These are phyloP conservation scores for Halictus rubicundus DNA, from an alignment of 1,140 invertebrate species.

Conservation along the genomic window DNA sequence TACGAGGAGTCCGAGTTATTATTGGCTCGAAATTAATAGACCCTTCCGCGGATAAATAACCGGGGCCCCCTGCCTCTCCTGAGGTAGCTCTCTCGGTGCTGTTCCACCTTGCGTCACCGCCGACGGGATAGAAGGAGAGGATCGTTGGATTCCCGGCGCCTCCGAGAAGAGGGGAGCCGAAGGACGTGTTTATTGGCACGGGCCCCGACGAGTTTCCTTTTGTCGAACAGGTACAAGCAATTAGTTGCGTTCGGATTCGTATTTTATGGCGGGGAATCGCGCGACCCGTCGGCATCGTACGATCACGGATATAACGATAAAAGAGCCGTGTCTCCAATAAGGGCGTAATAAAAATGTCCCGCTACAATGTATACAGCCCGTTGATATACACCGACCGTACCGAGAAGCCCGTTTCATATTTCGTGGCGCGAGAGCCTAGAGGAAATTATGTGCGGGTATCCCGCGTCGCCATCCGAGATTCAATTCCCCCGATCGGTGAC, in stretches of 20 bases:
- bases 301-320: constrained; percentile 27
- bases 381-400: no score
- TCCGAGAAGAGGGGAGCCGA: constrained; percentile 25
- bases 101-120: constrained; percentile 45
- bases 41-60: constrained; percentile 73
- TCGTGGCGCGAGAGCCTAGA: neutral
- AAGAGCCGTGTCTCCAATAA: neutral
- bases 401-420: constrained; percentile 1
- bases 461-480: neutral
- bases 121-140: constrained; percentile 13
- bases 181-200: constrained; percentile 64
- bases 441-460: neutral
- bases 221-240: constrained; percentile 66
- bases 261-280: constrained; percentile 50
- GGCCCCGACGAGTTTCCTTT: constrained; percentile 53
- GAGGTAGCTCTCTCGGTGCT: constrained; percentile 29
- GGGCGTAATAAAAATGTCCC: constrained; percentile 31
- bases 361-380: neutral
- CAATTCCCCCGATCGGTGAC: neutral
- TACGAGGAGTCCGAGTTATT: constrained; percentile 75
- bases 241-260: constrained; percentile 61
- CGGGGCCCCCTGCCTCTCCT: constrained; percentile 40
- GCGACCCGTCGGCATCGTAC: constrained; percentile 25
- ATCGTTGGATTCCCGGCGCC: neutral
- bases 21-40: constrained; percentile 75